Percentiles rank a stretch among this genome's conserved stretches.
phyloP scores from a whole-genome alignment of 2,113 vertebrate genomes.

The Columba livia region DNA sequence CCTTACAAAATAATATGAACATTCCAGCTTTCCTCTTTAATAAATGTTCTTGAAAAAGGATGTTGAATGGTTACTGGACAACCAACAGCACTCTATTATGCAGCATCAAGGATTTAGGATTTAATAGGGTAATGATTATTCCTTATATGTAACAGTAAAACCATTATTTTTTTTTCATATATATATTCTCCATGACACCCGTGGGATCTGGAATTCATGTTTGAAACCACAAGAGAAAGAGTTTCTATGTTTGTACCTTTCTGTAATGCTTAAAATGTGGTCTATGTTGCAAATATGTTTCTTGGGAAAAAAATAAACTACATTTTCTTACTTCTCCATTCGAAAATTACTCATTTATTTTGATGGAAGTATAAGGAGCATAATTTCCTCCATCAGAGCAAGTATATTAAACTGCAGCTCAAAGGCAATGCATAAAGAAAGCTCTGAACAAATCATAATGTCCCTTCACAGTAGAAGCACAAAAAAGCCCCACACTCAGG shows the following conservation, averaged over 20 bases:
- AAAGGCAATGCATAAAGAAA: not conserved
- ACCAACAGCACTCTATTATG: not conserved
- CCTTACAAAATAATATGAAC: not conserved
- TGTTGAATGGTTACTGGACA: not conserved
- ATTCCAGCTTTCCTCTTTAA: not conserved
- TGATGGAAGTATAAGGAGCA: not conserved
- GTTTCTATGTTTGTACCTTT: not conserved
- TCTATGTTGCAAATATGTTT: not conserved
- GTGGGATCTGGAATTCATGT: not conserved
- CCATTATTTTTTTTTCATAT: not conserved
- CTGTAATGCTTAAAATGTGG: not conserved
- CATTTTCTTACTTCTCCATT: not conserved
- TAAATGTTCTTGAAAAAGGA: not conserved
- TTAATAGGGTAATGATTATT: not conserved
- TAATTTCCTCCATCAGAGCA: not conserved
- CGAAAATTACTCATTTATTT: not conserved
- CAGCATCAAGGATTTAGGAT: not conserved
- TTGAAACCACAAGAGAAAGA: not conserved
- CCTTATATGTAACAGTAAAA: not conserved
- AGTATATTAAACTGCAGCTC: not conserved
- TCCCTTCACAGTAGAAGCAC: not conserved
- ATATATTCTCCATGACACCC: not conserved
- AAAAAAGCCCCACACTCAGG: rapidly evolving
- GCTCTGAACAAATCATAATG: not conserved
- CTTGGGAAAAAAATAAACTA: not conserved